Evolutionary conservation across 2,797 vertebrate genomes (phyloP).

Genomic region (Poeciliopsis infans): DNA sequence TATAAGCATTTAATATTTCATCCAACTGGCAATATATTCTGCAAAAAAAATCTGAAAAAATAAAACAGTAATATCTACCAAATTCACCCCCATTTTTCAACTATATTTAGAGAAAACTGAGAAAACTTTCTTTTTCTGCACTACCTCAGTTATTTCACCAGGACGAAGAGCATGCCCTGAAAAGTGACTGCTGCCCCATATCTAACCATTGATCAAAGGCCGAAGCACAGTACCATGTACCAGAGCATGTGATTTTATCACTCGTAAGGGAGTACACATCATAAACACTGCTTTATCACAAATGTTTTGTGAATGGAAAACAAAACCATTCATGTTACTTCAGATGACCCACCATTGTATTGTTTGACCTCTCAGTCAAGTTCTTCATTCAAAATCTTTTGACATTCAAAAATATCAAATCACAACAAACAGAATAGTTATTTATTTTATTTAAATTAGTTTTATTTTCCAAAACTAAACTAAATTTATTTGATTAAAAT

Average conservation of each 20-base stretch:
- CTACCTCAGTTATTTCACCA: slow-evolving; percentile 66
- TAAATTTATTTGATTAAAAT: background rate
- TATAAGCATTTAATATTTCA: background rate
- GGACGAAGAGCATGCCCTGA: slow-evolving; percentile 52
- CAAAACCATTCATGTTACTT: background rate
- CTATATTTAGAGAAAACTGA: background rate
- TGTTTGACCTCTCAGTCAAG: no score
- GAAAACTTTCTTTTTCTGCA: slow-evolving; percentile 19
- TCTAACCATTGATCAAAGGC: slow-evolving; percentile 74
- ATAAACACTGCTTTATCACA: slow-evolving; percentile 48
- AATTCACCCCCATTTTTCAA: background rate
- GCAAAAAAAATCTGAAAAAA: background rate
- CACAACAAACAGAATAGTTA: background rate
- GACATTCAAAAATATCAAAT: background rate
- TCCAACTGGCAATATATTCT: background rate
- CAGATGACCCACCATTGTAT: background rate
- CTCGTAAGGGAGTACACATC: slow-evolving; percentile 35
- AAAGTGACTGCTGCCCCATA: slow-evolving; percentile 67
- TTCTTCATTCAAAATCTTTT: background rate
- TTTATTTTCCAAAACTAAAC: background rate
- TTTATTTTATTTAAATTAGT: background rate
- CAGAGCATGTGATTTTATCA: slow-evolving; percentile 54
- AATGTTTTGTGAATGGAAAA: slow-evolving; percentile 14
- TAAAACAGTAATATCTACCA: background rate
- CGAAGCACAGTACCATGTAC: slow-evolving; percentile 69